Evolutionary conservation across 2,797 vertebrate species (phyloP), one percentile per base, ranked within the genome.

Genomic region (Muraenolepis orangiensis): DNA sequence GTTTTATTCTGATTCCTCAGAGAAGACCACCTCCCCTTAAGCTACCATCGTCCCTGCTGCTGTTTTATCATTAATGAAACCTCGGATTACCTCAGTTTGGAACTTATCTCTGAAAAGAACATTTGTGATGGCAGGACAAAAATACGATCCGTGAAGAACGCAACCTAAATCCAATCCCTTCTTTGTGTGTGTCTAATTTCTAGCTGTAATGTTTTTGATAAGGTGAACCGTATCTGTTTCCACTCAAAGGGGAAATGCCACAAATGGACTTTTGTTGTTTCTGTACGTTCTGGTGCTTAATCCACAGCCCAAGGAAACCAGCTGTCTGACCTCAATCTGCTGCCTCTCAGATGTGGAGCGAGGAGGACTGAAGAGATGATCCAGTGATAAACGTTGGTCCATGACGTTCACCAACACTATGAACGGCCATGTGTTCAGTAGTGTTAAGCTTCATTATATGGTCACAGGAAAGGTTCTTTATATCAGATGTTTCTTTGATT

Each of bases 81-180:
- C 87, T 86, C 91, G 90, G 90, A 92, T 93, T 90, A 97, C 96
- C 96, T 97, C 96, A 94, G 93, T 96, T 96, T 93, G 87, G 95
- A 95, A 61, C 91, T 95, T 96, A 92, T 95, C 92, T 94, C 89
- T 87, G 84, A 93, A 93, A 94, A 90, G 84, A 91, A 92, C 94
- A 91, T 91, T 92, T 80, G 85, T 73, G 86, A 87, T 88, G 89
- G 89, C 87, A 88, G 82, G 84, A 92, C 85, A 88, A 85, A 85
- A 88, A 85, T 85, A 82, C 86, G 88, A 61, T 61, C 57, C n/a
- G n/a, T n/a, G 11, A 61, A 61, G n/a, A 61, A 12, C 8, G 14
- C 1, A 10, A 61, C 57, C 57, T 23, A 61, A 61, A 61, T 51
- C 66, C 66, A 29, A 26, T 31, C 13, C n/a, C 81, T 70, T 81